Evolutionary conservation across 2,113 vertebrate species (phyloP).

Genomic region (Otolemur garnettii): DNA sequence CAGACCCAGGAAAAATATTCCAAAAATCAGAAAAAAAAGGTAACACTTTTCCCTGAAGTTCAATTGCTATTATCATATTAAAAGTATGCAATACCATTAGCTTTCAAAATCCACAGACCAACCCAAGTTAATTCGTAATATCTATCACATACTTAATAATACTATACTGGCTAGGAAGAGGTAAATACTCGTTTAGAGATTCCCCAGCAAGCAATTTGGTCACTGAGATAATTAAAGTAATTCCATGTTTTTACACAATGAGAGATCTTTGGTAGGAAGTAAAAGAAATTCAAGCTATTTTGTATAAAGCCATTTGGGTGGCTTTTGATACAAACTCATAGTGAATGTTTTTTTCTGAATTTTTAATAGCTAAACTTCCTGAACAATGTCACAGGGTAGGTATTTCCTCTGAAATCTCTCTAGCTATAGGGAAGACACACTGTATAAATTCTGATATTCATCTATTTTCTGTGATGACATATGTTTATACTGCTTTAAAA

Average conservation of each 20-base stretch:
- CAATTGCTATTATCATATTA: not conserved
- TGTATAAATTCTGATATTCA: conserved; percentile 8
- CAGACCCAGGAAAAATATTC: conserved; percentile 3
- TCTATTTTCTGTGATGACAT: not conserved
- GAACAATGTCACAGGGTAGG: not conserved
- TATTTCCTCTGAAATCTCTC: not conserved
- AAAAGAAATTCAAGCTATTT: conserved; percentile 40
- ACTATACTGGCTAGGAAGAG: not conserved
- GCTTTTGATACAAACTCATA: not conserved
- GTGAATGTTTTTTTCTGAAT: not conserved
- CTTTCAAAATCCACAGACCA: not conserved
- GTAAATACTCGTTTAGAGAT: conserved; percentile 17
- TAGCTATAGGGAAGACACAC: not conserved
- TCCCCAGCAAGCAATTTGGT: not conserved
- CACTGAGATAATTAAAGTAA: conserved; percentile 50
- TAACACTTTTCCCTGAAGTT: not conserved
- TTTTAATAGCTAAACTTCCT: not conserved
- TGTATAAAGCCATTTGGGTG: not conserved
- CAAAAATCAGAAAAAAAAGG: conserved; percentile 15
- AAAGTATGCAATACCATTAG: not conserved
- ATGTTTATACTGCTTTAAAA: not conserved
- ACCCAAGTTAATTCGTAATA: conserved; percentile 36
- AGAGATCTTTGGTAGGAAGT: not conserved
- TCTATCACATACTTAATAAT: conserved; percentile 22
- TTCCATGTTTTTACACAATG: conserved; percentile 3